Base-by-base conservation (phyloP, 2,797 vertebrate species). In the Chromis chromis region DNA sequence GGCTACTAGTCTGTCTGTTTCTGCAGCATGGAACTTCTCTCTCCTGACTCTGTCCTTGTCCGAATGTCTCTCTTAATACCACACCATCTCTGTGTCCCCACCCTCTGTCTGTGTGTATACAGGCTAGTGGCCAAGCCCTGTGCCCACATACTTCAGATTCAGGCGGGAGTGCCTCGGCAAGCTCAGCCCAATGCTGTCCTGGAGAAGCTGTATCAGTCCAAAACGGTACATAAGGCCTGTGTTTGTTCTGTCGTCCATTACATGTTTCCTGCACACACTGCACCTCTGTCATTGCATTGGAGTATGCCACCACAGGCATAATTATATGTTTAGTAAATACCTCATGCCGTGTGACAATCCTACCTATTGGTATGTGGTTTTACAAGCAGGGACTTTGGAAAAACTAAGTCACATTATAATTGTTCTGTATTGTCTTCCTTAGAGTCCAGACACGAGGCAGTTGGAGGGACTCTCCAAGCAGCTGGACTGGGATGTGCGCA, bases 111-210 rank as follows among this genome's bases (percentile, higher is more conserved):
- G 72, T 92, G 90, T 92, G 76, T 90, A 72, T 79, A 86, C 92
- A 98, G 97, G 92, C 96, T 98, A 87, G 95, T 99, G 91, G 97
- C 96, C 91, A 96, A 95, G 82, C 97, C 97, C 49, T 96, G 96
- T 94, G 96, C 96, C 90, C 93, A 94, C 85, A 94, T 92, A 90
- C 91, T 98, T 90, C 95, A 96, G 89, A 96, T 99, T 83, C 94
- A 98, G 74, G 94, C 94, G 25, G 95, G 88, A 81, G 93, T 88
- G 84, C 93, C 93, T 86, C 94, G 93, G 66, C 90, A 81, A 93
- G 95, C 94, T 70, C 95, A 96, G 78, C 90, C 95, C 87, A 97
- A 97, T 76, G 94, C 94, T 69, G 95, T 96, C 88, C 94, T 99
- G 92, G 97, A 99, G 93, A 90, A 61, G 69, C 75, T 93, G 65